phyloP scores from a whole-genome alignment of 2,113 vertebrate species.

The Odocoileus hemionus region DNA sequence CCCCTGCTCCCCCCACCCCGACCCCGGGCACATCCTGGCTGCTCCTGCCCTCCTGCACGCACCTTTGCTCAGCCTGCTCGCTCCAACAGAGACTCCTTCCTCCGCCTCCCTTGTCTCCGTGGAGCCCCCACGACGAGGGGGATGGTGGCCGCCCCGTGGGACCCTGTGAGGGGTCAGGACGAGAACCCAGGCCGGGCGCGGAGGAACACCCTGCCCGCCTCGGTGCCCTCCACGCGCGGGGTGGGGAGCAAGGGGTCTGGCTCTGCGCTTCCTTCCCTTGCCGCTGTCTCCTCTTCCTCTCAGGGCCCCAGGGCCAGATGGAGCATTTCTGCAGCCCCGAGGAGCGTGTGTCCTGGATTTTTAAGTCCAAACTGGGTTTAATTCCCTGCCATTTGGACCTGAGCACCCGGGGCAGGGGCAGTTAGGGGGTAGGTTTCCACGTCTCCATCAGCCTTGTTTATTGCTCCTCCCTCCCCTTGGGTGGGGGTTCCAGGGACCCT shows the following conservation, averaged over 20 bases:
- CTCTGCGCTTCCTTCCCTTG: fast-evolving
- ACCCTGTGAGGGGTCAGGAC: neutral
- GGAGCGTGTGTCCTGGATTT: neutral
- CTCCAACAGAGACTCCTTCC: neutral
- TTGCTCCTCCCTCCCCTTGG: fast-evolving
- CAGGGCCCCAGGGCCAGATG: fast-evolving
- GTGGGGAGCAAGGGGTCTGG: neutral
- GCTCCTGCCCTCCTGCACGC: fast-evolving
- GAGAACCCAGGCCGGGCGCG: fast-evolving
- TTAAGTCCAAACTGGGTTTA: neutral
- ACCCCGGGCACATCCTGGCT: neutral
- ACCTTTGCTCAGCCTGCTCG: neutral
- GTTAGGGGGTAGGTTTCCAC: fast-evolving
- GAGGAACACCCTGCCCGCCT: neutral
- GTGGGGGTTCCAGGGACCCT: neutral
- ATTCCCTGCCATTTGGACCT: neutral
- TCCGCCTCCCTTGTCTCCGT: fast-evolving
- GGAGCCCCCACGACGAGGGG: fast-evolving
- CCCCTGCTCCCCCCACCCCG: fast-evolving
- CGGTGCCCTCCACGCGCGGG: fast-evolving
- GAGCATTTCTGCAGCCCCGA: fast-evolving
- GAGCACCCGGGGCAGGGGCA: neutral
- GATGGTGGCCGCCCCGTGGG: fast-evolving
- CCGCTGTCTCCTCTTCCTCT: neutral
- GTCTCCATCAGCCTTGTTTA: fast-evolving